phyloP scores from a whole-genome alignment of 2,888 invertebrate genomes.

The Harpalus rufipes region DNA sequence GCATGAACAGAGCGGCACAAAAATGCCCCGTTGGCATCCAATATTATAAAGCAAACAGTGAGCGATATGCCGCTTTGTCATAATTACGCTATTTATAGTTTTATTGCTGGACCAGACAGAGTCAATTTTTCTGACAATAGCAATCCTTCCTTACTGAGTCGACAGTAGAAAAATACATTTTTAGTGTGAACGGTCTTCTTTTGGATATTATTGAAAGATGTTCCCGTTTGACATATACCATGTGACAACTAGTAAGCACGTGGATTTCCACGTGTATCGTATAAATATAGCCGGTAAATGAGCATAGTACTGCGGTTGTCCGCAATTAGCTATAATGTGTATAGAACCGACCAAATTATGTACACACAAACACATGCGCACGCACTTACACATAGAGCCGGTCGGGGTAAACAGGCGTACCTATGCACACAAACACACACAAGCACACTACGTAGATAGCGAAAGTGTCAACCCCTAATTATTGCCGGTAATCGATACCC shows the following conservation, averaged over 20 bases:
- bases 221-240: background rate
- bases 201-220: background rate
- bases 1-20: too few species aligned
- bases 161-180: background rate
- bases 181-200: background rate
- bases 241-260: slow-evolving; percentile 71
- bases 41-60: too few species aligned
- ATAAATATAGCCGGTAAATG: slow-evolving; percentile 71
- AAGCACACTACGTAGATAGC: slow-evolving; percentile 56
- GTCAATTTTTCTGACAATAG: too few species aligned
- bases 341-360: slow-evolving; percentile 78
- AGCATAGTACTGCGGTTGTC: slow-evolving; percentile 76
- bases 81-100: too few species aligned
- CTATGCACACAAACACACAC: slow-evolving; percentile 48
- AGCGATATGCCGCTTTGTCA: too few species aligned
- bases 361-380: slow-evolving; percentile 71
- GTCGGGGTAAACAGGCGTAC: slow-evolving; percentile 55
- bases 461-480: slow-evolving; percentile 67
- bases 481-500: slow-evolving; percentile 66
- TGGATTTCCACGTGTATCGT: slow-evolving; percentile 76
- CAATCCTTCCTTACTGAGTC: too few species aligned
- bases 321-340: slow-evolving; percentile 79
- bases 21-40: too few species aligned
- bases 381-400: slow-evolving; percentile 24
- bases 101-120: too few species aligned